These are phyloP conservation scores for Agrotis clavis DNA, from an alignment of 2,888 invertebrate species.

Conservation along the genomic window DNA sequence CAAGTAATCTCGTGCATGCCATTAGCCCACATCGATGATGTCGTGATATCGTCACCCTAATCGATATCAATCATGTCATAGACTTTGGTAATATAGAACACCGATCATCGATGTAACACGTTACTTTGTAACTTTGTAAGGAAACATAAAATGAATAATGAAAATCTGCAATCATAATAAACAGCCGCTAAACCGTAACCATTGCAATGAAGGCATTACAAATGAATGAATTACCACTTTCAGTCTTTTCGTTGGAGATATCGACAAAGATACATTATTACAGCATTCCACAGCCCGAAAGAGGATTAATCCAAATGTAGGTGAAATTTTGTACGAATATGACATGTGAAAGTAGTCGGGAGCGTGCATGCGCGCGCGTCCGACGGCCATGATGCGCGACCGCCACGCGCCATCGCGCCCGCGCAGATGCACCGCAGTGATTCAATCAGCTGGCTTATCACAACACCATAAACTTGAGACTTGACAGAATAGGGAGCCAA, in stretches of 20 bases:
- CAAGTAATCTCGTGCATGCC: constrained; percentile 65
- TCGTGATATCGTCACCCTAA: constrained; percentile 57
- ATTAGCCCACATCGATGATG: constrained; percentile 71
- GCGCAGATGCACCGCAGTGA: constrained; percentile 62
- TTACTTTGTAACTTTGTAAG: constrained; percentile 44
- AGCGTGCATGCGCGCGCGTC: constrained; percentile 73
- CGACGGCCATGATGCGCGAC: constrained; percentile 79
- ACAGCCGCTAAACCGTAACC: constrained; percentile 1
- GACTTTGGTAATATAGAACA: constrained; percentile 17
- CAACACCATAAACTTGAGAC: constrained; percentile 15
- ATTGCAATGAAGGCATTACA: background rate
- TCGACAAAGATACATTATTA: constrained; percentile 19
- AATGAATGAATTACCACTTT: constrained; percentile 9
- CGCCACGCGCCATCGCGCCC: constrained; percentile 77
- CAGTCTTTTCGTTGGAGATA: constrained; percentile 11
- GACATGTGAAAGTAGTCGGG: constrained; percentile 84
- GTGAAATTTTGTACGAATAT: constrained; percentile 79
- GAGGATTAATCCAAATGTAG: constrained; percentile 76
- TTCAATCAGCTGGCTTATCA: constrained; percentile 61
- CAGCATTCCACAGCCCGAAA: constrained; percentile 61
- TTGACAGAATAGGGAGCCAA: background rate
- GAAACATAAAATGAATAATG: constrained; percentile 20
- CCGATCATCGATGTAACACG: constrained; percentile 30
- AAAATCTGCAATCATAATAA: constrained; percentile 21
- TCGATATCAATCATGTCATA: constrained; percentile 39